Percentiles rank a stretch among this genome's conserved stretches.
Evolutionary conservation across 1,140 invertebrate species (phyloP).

Genomic region (Megathymus violae): DNA sequence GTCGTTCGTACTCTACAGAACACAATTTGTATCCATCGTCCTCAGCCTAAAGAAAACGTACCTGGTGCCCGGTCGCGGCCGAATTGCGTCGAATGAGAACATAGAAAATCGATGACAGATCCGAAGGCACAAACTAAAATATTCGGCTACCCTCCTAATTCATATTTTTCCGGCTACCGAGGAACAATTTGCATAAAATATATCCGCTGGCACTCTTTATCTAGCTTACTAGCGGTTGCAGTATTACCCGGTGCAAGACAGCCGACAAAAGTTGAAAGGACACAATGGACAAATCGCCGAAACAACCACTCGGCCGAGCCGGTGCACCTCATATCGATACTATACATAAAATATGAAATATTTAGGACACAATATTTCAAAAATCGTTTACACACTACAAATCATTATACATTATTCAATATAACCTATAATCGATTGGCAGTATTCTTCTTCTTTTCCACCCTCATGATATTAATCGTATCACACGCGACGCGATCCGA

Average conservation of each 20-base stretch:
- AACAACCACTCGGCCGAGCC: conserved; percentile 39
- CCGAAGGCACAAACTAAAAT: conserved; percentile 36
- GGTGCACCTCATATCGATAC: conserved; percentile 64
- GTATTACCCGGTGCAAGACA: not conserved
- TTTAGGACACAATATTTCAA: conserved; percentile 79
- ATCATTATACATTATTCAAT: conserved; percentile 74
- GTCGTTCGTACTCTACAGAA: conserved; percentile 79
- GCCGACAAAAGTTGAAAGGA: no score
- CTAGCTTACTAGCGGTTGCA: no score
- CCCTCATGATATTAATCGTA: conserved; percentile 63
- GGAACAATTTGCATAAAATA: not conserved
- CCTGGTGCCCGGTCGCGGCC: conserved; percentile 47
- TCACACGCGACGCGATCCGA: conserved; percentile 49
- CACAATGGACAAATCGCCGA: not conserved
- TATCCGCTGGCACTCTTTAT: no score
- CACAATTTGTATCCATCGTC: conserved; percentile 79
- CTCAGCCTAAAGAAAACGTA: conserved; percentile 73
- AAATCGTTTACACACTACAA: conserved; percentile 75
- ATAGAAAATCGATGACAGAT: not conserved
- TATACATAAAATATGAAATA: conserved; percentile 79
- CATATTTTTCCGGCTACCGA: not conserved
- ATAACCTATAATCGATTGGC: conserved; percentile 81
- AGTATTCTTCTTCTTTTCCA: conserved; percentile 72
- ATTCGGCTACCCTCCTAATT: conserved; percentile 3
- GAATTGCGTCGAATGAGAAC: conserved; percentile 12